Evolutionary conservation across 2,113 vertebrate species (phyloP), one percentile per base, ranked within the genome.

Genomic region (Tiliqua scincoides): DNA sequence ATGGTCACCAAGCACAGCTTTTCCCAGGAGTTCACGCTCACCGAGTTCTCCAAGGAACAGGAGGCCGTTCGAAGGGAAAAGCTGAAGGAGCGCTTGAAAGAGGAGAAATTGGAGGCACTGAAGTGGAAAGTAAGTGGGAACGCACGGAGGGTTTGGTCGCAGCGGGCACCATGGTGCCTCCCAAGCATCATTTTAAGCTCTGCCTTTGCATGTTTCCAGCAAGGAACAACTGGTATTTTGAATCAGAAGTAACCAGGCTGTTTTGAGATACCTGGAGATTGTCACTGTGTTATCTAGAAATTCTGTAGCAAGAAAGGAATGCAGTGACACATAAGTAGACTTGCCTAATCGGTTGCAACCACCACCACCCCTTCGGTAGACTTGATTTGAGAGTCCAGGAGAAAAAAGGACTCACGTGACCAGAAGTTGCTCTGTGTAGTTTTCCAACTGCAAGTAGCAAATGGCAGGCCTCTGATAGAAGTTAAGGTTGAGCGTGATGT

Each of bases 1-100:
- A 99, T 99, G 99, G 95, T 97, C 89, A 95, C 95, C 80, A 97
- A 95, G 80, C 98, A 99, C 95, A 97, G 95, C 32, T 90, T 94
- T 48, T 96, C 96, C 81, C 95, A 93, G 81, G 97, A 94, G 10
- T 99, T 98, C 95, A 98, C 98, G 0, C 93, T 99, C 21, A 97
- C 98, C 0, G 98, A 99, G 95, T 99, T 98, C 54, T 96, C 97
- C 0, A 95, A 97, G 87, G 98, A 98, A 91, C 98, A 98, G 92
- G 96, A 96, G 30, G 95, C 91, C 0, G 85, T 96, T 0, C 97
- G 98, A 2, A 93, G 91, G 1, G 98, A 98, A 89, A 99, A 98
- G 68, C 91, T 99, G 0, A 97, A 97, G 82, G 97, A 97, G 84
- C 95, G 97, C 10, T 93, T 99, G 82, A 97, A 97, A 94, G 98